Evolutionary conservation across 1,140 invertebrate genomes (phyloP), one percentile per base, ranked within the genome.

Genomic region (Polyergus mexicanus): DNA sequence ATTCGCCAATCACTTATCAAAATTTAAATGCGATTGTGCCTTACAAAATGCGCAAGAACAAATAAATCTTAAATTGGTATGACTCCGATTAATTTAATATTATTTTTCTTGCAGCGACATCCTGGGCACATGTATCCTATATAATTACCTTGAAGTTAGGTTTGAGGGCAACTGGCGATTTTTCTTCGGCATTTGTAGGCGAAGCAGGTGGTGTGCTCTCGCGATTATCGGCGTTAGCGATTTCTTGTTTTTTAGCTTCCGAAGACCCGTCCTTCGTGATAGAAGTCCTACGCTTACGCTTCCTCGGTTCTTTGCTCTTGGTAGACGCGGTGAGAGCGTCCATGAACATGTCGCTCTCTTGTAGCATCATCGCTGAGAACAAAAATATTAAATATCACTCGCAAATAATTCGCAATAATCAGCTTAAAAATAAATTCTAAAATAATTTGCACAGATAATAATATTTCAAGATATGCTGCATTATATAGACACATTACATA

Each of bases 281-380:
- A 66, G 96, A 96, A 2, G 95, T 95, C 89, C 97, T 95, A n/a
- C 97, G 95, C 94, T 98, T 98, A 54, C 97, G 95, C 89, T 98
- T 98, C 71, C 97, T 96, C 1, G 97, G 96, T 88, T 98, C 97
- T 95, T 98, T 97, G 93, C 97, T 97, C 86, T 97, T 97, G 0
- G 96, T 96, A 5, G 97, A 97, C 6, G 97, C 96, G 2, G 96
- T 96, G n/a, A 99, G 93, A 2, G 98, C 98, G 95, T 99, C 98
- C 97, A 98, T 98, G 92, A 99, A 99, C 94, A 98, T 97, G 92
- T 98, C 98, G 92, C 98, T 98, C 92, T 99, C 98, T 94, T 98
- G 97, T 41, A 98, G 94, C 81, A 97, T 94, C 95, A 96, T 96
- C 69, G 97, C 97, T 97, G 95, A 87, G 96, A 97, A 58, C 89